These are phyloP conservation scores for Dryoscopus gambensis DNA, from an alignment of 2,113 vertebrate genomes.

Conservation along the genomic window DNA sequence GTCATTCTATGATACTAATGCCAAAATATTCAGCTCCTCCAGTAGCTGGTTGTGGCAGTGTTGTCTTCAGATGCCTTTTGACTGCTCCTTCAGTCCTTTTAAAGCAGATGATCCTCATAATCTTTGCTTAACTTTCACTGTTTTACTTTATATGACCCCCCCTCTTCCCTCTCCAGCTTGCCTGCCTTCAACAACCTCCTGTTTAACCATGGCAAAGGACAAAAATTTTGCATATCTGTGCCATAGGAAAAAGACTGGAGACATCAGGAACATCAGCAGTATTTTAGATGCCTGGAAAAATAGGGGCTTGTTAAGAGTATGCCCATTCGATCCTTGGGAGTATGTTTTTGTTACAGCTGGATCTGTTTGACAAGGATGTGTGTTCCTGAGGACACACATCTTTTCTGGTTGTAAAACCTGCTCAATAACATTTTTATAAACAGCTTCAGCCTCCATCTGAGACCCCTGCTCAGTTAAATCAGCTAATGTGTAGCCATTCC, in stretches of 20 bases:
- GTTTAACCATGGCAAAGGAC: not conserved
- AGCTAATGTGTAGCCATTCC: accelerated
- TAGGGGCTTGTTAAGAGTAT: not conserved
- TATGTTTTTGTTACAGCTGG: not conserved
- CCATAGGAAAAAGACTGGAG: not conserved
- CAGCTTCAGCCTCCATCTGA: not conserved
- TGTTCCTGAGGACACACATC: not conserved
- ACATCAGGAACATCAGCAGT: not conserved
- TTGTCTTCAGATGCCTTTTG: not conserved
- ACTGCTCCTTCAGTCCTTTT: not conserved
- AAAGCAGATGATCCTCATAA: not conserved
- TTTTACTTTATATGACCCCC: not conserved
- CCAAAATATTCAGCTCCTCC: not conserved
- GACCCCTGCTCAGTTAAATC: not conserved
- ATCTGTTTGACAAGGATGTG: not conserved
- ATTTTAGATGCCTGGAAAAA: not conserved
- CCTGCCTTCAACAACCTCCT: not conserved
- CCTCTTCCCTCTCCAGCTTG: not conserved
- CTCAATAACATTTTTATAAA: not conserved
- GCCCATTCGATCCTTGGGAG: not conserved
- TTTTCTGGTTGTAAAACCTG: not conserved
- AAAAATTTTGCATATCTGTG: not conserved
- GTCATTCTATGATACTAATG: not conserved
- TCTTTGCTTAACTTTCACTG: not conserved
- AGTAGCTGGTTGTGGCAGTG: not conserved